Conservation (phyloP, 1,140 invertebrate species). For the Formica selysi region DNA sequence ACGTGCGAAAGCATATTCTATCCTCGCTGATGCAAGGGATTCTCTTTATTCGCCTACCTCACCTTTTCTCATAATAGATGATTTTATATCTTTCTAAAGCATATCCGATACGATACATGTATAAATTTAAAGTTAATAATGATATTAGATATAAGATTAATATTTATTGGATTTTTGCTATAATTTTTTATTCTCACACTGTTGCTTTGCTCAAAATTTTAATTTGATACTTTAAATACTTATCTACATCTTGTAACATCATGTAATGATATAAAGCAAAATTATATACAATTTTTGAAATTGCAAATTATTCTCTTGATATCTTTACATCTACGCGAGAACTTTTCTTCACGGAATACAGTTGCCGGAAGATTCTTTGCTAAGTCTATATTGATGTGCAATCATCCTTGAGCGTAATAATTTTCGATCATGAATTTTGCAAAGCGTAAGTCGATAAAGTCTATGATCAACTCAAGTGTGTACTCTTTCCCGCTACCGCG, state of each 20-base stretch:
- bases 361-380: slow-evolving; percentile 9
- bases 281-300: background rate
- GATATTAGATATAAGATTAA: background rate
- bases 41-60: background rate
- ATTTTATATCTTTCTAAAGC: background rate
- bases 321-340: background rate
- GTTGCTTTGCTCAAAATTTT: background rate
- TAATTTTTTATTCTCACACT: background rate
- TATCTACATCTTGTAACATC: too few relatives aligned
- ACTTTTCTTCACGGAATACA: background rate
- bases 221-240: background rate
- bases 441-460: slow-evolving; percentile 22
- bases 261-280: too few relatives aligned
- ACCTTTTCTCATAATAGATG: slow-evolving; percentile 11
- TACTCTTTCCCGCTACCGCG: slow-evolving; percentile 14
- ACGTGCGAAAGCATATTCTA: slow-evolving; percentile 55
- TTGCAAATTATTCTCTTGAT: slow-evolving; percentile 24
- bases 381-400: background rate
- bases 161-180: background rate
- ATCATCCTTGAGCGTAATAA: slow-evolving; percentile 37
- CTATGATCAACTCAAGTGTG: slow-evolving; percentile 17
- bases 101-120: background rate
- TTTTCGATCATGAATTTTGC: slow-evolving; percentile 49
- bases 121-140: background rate
- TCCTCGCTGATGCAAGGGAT: slow-evolving; percentile 13